Evolutionary conservation across 2,888 invertebrate species (phyloP), one percentile per base, ranked within the genome.

Genomic region (Pilophorus perplexus): DNA sequence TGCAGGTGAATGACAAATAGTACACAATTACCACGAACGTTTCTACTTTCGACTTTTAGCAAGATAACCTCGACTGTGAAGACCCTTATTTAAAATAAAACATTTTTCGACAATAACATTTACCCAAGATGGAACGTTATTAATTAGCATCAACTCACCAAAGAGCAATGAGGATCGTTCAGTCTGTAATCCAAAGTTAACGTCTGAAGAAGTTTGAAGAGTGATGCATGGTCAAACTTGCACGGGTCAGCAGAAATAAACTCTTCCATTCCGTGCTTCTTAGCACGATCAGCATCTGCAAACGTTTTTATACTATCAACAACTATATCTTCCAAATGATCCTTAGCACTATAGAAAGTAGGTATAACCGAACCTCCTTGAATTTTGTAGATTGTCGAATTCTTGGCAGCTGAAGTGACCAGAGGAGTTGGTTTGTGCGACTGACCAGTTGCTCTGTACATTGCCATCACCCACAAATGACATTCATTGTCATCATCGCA

Each of bases 181-280:
- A 99, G 84, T 74, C 99, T 85, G 79, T 93, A 98, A 77, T 97
- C 96, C 73, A 99, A 81, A 1, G 97, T 93, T 69, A 93, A 81
- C 64, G 90, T 91, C 80, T 99, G 99, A 64, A 99, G 83, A 70
- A 87, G 84, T 77, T 89, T 90, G 80, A 99, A 99, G 66, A 97
- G 80, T 71, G 87, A 86, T 68, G 95, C 93, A 77, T 99, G 99
- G 75, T 96, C 94, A 79, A 93, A 96, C 78, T 89, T 90, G 78
- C 96, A 95, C 1, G 98, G 97, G 80, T 99, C 97, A n/a, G 97
- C 96, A 75, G 94, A 93, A 73, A 99, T 98, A 78, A 92, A 97
- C 79, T 99, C 98, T 77, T 99, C 99, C 93, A 99, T 94, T 48
- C 99, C 98, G 77, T 98, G 98, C 77, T 99, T 99, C 66, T 93